Percentiles rank a stretch among this genome's conserved stretches.
Conservation (phyloP, 1,140 invertebrate genomes). For the Drosophila watanabei region DNA sequence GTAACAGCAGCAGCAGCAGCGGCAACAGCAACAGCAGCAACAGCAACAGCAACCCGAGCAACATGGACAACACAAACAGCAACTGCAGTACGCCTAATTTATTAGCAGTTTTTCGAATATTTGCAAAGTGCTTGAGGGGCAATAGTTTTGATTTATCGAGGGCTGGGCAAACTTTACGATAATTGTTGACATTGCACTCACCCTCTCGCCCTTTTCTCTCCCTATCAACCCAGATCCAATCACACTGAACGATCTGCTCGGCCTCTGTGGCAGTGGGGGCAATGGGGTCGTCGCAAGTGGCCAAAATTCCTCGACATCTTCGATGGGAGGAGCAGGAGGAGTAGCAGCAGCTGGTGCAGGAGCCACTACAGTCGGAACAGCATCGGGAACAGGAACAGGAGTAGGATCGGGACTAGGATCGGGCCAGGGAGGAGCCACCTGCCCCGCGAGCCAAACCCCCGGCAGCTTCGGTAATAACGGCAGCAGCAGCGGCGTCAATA, state of each 20-base stretch:
- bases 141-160: constrained; percentile 82
- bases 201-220: background rate
- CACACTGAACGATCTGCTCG: constrained; percentile 81
- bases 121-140: constrained; percentile 76
- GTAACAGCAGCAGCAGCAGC: constrained; percentile 10
- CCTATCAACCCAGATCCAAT: constrained; percentile 70
- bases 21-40: background rate
- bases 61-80: constrained; percentile 56
- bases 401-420: constrained; percentile 16
- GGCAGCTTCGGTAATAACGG: constrained; percentile 60
- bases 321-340: constrained; percentile 5
- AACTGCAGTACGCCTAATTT: constrained; percentile 80
- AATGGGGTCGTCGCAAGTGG: constrained; percentile 34
- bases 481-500: constrained; percentile 67
- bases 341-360: constrained; percentile 19
- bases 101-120: constrained; percentile 74
- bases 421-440: constrained; percentile 26
- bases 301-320: constrained; percentile 17
- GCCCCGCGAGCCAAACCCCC: constrained; percentile 35
- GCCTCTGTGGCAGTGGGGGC: constrained; percentile 62
- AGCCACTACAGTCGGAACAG: background rate
- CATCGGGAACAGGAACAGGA: constrained; percentile 2
- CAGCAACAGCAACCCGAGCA: constrained; percentile 7
- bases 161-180: constrained; percentile 67
- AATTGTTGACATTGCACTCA: constrained; percentile 63